These are phyloP conservation scores for Drosophila tropicalis DNA, from an alignment of 1,140 invertebrate genomes.

Conservation along the genomic window DNA sequence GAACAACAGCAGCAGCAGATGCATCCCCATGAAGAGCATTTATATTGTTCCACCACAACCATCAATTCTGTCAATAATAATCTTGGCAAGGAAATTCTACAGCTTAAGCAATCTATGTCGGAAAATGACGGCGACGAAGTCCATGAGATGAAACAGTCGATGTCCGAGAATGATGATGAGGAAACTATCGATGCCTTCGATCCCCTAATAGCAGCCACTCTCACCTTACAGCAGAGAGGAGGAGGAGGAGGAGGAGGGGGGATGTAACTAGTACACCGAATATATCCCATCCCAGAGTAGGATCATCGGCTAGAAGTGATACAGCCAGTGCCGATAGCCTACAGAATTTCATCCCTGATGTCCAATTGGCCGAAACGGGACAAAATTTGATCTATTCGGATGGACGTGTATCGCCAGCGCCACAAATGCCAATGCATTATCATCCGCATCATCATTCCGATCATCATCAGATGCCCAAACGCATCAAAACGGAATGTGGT, in stretches of 20 bases:
- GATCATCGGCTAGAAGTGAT: conserved; percentile 64
- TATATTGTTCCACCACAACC: conserved; percentile 55
- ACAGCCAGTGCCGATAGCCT: conserved; percentile 75
- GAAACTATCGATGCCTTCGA: conserved; percentile 79
- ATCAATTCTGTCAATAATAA: conserved; percentile 41
- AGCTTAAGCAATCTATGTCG: conserved; percentile 71
- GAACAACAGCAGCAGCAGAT: conserved; percentile 36
- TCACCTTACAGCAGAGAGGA: conserved; percentile 41
- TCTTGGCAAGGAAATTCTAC: conserved; percentile 23
- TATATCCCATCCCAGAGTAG: neutral
- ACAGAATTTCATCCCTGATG: conserved; percentile 78
- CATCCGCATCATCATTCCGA: conserved; percentile 52
- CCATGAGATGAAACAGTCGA: conserved; percentile 67
- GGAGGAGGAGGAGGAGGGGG: neutral
- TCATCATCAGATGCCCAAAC: conserved; percentile 38
- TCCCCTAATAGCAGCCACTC: conserved; percentile 54
- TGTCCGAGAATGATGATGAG: conserved; percentile 77
- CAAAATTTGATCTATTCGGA: conserved; percentile 58
- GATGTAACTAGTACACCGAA: conserved; percentile 9
- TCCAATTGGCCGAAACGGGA: conserved; percentile 69
- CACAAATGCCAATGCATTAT: conserved; percentile 53
- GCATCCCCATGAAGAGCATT: conserved; percentile 48
- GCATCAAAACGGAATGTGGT: conserved; percentile 78
- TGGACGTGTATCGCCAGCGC: conserved; percentile 51
- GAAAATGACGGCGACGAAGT: conserved; percentile 73